Evolutionary conservation across 1,140 invertebrate species (phyloP), one percentile per base, ranked within the genome.

Genomic region (Temnothorax longispinosus): DNA sequence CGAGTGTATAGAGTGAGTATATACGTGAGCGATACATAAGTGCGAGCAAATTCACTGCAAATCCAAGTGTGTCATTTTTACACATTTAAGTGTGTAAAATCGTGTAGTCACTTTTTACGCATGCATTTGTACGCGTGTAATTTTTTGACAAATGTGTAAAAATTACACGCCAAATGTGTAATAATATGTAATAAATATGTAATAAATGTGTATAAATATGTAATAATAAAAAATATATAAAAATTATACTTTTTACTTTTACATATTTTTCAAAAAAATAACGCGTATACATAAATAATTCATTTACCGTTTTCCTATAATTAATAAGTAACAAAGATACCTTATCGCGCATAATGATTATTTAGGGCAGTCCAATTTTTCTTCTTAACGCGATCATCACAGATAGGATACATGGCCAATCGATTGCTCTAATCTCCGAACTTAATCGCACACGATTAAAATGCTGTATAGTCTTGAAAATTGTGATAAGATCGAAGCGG

Each of bases 341-440:
- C 54, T 60, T 38, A 35, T 69, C 35, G 13, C 15, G 35, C 18
- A 7, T 13, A 47, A 72, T 67, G n/a, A n/a, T 64, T 38, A 54
- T 80, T 56, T 5, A 21, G 64, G 65, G n/a, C 78, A 58, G 11
- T 18, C 18, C 38, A 56, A 74, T 72, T 72, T 41, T 60, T 82
- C 18, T 21, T 82, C 27, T 41, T 44, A 35, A 82, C 47, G 62
- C 62, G 62, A 80, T 80, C 47, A 80, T 80, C 47, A 54, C 41
- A 54, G 3, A 2, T 54, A n/a, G 65, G 38, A 72, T 82, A 72
- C 41, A 58, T 32, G 52, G 38, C 18, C 27, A 54, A 74, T 84
- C 69, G 80, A 84, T 44, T n/a, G 13, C 27, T 75, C 60, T 60
- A 74, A 82, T 74, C 80, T 84, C 32, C 80, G 56, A 84, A 75